A percentile compares a stretch with the other conserved stretches of the same genome.
Conservation (phyloP, 2,113 vertebrate genomes). For the Notarius lentiginosus region DNA sequence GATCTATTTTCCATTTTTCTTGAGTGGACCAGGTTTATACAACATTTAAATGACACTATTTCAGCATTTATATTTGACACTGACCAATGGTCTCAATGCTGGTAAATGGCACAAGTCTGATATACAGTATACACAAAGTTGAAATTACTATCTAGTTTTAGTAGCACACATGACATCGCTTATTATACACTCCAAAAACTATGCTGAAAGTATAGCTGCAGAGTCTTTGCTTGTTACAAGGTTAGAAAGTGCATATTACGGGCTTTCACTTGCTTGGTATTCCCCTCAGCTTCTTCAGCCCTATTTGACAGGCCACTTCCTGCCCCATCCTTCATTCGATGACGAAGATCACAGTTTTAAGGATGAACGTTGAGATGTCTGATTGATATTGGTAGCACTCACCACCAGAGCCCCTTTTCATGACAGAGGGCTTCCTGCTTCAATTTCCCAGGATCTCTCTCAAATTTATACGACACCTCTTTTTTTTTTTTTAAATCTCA, state of each 20-base stretch:
- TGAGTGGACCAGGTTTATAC: neutral
- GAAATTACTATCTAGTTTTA: neutral
- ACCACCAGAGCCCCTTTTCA: slow-evolving; percentile 60
- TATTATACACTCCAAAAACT: neutral
- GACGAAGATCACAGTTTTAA: slow-evolving; percentile 70
- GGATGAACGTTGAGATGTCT: slow-evolving; percentile 69
- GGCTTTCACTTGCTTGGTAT: slow-evolving; percentile 41
- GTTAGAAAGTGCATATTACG: slow-evolving; percentile 4
- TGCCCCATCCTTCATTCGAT: slow-evolving; percentile 70
- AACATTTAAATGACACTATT: neutral
- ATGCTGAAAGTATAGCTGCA: neutral
- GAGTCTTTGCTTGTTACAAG: slow-evolving; percentile 23
- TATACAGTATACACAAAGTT: neutral
- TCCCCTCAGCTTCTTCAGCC: slow-evolving; percentile 64
- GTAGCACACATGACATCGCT: neutral
- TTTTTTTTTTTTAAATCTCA: slow-evolving; percentile 61
- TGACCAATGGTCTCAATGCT: neutral
- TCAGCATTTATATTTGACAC: neutral
- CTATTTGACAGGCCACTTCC: slow-evolving; percentile 65
- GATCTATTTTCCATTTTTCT: neutral
- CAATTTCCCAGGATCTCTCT: slow-evolving; percentile 69
- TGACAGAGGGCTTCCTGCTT: slow-evolving; percentile 72
- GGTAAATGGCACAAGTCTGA: neutral
- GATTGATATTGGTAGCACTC: slow-evolving; percentile 72
- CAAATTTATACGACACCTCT: slow-evolving; percentile 61